phyloP scores from a whole-genome alignment of 2,797 vertebrate genomes.

The Simalia tracyae region DNA sequence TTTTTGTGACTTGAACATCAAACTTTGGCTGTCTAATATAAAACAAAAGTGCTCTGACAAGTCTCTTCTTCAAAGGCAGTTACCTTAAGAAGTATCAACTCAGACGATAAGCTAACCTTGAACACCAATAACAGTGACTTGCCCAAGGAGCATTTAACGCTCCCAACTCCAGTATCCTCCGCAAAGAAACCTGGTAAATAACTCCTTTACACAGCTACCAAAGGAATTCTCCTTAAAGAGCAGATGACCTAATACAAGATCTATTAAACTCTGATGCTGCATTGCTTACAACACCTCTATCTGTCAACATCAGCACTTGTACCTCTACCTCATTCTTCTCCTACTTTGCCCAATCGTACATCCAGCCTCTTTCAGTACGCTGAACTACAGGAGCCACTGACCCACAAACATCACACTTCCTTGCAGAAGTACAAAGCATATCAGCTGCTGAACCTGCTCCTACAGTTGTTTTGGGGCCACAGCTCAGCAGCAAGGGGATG shows the following conservation, averaged over 20 bases:
- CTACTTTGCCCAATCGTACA: background rate
- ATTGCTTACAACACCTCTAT: background rate
- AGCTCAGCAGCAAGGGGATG: background rate
- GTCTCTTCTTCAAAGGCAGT: background rate
- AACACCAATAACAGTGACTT: background rate
- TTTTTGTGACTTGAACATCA: background rate
- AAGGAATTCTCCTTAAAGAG: background rate
- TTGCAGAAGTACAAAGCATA: background rate
- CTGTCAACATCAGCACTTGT: background rate
- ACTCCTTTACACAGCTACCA: background rate
- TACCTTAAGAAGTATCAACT: background rate
- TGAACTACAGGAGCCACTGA: background rate
- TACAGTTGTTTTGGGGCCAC: background rate
- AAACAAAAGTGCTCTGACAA: background rate
- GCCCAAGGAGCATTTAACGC: background rate
- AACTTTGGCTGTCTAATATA: background rate
- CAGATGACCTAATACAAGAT: background rate
- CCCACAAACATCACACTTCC: background rate
- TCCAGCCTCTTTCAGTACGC: background rate
- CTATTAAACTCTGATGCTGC: background rate
- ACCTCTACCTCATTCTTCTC: background rate
- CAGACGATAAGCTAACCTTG: background rate
- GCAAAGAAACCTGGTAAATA: background rate
- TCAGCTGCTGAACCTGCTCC: background rate
- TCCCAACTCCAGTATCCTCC: background rate